These are phyloP conservation scores for Embiotoca jacksoni DNA, from an alignment of 2,113 vertebrate genomes.

Conservation along the genomic window DNA sequence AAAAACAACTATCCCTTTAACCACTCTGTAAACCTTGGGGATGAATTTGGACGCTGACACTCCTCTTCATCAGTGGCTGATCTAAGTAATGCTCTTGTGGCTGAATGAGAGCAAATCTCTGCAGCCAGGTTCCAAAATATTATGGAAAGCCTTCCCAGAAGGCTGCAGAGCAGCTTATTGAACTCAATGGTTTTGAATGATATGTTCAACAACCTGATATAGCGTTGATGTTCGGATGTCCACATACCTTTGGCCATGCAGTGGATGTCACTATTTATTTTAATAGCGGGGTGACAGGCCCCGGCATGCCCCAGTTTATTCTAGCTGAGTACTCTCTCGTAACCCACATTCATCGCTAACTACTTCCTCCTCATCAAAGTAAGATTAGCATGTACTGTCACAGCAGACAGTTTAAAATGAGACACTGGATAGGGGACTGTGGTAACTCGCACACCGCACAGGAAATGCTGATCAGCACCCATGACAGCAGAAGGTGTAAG, in stretches of 20 bases:
- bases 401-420: conserved; percentile 27
- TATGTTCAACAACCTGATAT: not conserved
- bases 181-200: not conserved
- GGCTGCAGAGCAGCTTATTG: not conserved
- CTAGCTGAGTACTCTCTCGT: not conserved
- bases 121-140: not conserved
- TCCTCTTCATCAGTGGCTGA: not conserved
- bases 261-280: not conserved
- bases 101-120: conserved; percentile 5
- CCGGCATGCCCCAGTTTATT: conserved; percentile 1
- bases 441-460: conserved; percentile 26
- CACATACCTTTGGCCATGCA: not conserved
- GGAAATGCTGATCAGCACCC: conserved; percentile 59
- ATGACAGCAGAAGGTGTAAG: conserved; percentile 57
- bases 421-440: conserved; percentile 27
- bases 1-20: not conserved
- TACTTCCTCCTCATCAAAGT: conserved; percentile 18
- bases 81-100: not conserved
- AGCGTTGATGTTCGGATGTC: not conserved
- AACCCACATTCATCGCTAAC: conserved; percentile 14
- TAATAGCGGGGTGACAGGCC: not conserved
- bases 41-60: not conserved
- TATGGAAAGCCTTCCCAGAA: not conserved
- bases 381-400: conserved; percentile 20
- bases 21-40: not conserved